Percentiles rank a stretch among this genome's conserved stretches.
Conservation (phyloP, 2,113 vertebrate species). For the Epinephelus cyanopodus region DNA sequence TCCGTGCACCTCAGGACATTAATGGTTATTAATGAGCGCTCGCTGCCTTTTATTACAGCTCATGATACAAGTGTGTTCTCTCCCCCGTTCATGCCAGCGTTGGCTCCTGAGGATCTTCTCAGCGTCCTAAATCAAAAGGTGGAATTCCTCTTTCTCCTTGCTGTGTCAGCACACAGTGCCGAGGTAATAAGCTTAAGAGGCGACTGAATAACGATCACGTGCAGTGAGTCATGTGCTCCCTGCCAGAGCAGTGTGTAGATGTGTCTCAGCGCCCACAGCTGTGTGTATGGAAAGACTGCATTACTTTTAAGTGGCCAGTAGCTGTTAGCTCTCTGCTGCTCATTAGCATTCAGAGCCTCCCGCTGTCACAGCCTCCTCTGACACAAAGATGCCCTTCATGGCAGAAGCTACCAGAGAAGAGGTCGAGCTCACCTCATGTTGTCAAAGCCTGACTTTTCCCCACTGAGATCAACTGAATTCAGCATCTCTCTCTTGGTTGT, state of each 20-base stretch:
- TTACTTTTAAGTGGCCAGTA: constrained; percentile 11
- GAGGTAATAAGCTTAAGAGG: constrained; percentile 34
- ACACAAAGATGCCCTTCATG: constrained; percentile 66
- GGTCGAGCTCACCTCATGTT: background rate
- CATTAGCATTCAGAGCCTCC: constrained; percentile 57
- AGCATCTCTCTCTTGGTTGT: background rate
- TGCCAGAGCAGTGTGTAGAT: background rate
- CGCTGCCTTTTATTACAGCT: constrained; percentile 23
- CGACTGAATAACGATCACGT: constrained; percentile 32
- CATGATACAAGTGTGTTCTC: background rate
- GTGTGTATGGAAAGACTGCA: background rate
- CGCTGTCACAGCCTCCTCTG: constrained; percentile 27
- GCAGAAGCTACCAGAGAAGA: constrained; percentile 27
- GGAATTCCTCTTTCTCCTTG: background rate
- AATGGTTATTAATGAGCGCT: constrained; percentile 40
- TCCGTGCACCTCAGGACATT: constrained; percentile 8
- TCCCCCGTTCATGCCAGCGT: background rate
- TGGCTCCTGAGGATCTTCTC: background rate
- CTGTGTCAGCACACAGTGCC: background rate
- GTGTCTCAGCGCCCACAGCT: constrained; percentile 1
- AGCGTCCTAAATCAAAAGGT: background rate
- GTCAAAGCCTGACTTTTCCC: constrained; percentile 11
- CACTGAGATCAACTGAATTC: background rate
- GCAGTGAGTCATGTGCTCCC: constrained; percentile 33
- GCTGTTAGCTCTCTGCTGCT: constrained; percentile 36